A percentile compares a stretch with the other conserved stretches of the same genome.
Evolutionary conservation across 2,888 invertebrate genomes (phyloP).

Genomic region (Limulus polyphemus): DNA sequence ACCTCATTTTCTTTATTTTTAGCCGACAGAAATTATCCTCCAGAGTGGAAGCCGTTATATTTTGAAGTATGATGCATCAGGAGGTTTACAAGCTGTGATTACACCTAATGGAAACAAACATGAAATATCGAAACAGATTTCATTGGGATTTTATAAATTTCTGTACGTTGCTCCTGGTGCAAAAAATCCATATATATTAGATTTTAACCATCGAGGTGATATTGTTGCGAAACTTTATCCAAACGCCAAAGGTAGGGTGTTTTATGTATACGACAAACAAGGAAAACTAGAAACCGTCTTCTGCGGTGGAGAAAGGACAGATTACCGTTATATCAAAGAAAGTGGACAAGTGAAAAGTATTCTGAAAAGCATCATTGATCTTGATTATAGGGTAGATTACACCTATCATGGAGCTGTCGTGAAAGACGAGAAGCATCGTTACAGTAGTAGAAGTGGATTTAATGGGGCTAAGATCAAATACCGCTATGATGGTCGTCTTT

Average conservation of each 20-base stretch:
- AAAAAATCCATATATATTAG: conserved; percentile 62
- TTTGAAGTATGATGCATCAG: conserved; percentile 61
- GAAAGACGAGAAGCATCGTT: conserved; percentile 52
- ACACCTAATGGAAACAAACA: conserved; percentile 80
- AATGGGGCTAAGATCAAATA: conserved; percentile 86
- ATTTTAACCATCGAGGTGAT: conserved; percentile 71
- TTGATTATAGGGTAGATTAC: conserved; percentile 28
- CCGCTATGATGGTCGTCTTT: conserved; percentile 55
- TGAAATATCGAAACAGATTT: conserved; percentile 78
- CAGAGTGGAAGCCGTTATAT: conserved; percentile 78
- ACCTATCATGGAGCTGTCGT: conserved; percentile 30
- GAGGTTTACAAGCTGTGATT: conserved; percentile 71
- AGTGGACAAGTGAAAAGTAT: conserved; percentile 28
- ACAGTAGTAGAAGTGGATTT: conserved; percentile 71
- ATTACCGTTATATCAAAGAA: conserved; percentile 28
- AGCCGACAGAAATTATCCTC: conserved; percentile 73
- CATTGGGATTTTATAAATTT: conserved; percentile 67
- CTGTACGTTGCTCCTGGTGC: conserved; percentile 70
- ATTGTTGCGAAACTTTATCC: conserved; percentile 79
- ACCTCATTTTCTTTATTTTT: conserved; percentile 25
- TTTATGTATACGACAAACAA: conserved; percentile 72
- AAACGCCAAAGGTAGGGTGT: conserved; percentile 74
- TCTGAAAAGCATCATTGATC: conserved; percentile 26
- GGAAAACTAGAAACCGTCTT: conserved; percentile 49
- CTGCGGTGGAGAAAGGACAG: conserved; percentile 35